Evolutionary conservation across 1,140 invertebrate genomes (phyloP), one percentile per base, ranked within the genome.

Genomic region (Drosophila bocqueti): DNA sequence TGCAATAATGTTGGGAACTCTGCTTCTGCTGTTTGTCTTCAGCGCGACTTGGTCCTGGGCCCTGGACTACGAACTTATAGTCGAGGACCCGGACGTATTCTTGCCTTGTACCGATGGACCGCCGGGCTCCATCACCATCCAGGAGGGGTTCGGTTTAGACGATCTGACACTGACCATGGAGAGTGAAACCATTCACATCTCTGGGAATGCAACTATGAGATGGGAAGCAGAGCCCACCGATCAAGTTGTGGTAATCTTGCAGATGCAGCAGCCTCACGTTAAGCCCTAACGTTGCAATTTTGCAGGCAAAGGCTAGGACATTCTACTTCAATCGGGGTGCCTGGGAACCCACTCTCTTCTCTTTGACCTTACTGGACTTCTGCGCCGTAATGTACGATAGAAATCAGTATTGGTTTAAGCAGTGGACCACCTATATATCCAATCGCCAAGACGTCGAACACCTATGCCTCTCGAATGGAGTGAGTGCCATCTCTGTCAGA

Each of bases 381-480:
- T 87, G 84, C 38, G 0, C 4, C 11, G 18, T 72, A 3, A 79
- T 87, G 84, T 87, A 84, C 29, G 78, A 84, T 29, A 18, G 43
- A 57, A 65, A 79, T 47, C 63, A 89, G 18, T 87, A 89, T 57
- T 87, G 84, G 84, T 87, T 59, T 13, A 78, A 81, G n/a, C 66
- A 50, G 16, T 87, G 78, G 77, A 76, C 63, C 3, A 21, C 0
- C 6, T 31, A 36, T 13, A 45, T 87, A 2, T 21, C 15, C 5
- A 68, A 87, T 54, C 4, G 26, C 4, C 13, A 38, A 0, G 62
- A 68, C 0, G 49, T 81, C 3, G 1, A 65, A 26, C 10, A 26
- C 4, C 34, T 73, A 5, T 87, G 84, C 24, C 0, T 87, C 2
- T 40, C 43, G 2, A 26, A 21, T 13, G 84, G 77, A n/a, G 84